Evolutionary conservation across 2,888 invertebrate species (phyloP), one percentile per base, ranked within the genome.

Genomic region (Lithosia quadra): DNA sequence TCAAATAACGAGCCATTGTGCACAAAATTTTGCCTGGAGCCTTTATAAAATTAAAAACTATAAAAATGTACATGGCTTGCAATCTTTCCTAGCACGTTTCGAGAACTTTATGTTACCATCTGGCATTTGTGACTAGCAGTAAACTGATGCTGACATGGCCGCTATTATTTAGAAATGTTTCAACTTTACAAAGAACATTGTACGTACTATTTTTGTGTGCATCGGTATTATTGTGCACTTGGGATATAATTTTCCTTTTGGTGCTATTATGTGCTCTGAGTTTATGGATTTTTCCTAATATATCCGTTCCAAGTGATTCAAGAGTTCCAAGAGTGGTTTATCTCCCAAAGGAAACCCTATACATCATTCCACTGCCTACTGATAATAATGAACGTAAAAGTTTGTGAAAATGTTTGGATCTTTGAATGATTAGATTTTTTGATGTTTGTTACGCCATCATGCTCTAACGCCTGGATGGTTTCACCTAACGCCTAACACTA

Each of bases 41-140:
- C 9, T 49, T 49, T 49, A n/a, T 49, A 49, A 49, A 49, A 49
- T 49, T 49, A 49, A 49, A 49, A 49, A 49, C 49, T n/a, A 49
- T n/a, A n/a, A 49, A 49, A n/a, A 49, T n/a, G n/a, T 49, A 49
- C 49, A 49, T n/a, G 49, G n/a, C 49, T 49, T 49, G 49, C 49
- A 49, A 49, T n/a, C 9, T 49, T 49, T 49, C 18, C 49, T 49
- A 49, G 49, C 49, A 49, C 49, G 18, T n/a, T n/a, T n/a, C 49
- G 2, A 43, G 49, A 49, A 49, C 49, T 49, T 49, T 49, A n/a
- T 49, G 49, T 49, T 49, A 49, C n/a, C 49, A 49, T 49, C 49
- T 49, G 49, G 49, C 49, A 49, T 49, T 49, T 49, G 49, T n/a
- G 49, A 49, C 49, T 49, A n/a, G 49, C 49, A 49, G 49, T 49